Percentiles rank a stretch among this genome's conserved stretches.
Conservation (phyloP, 37 sponge, comb jelly and placozoan genomes). For the Theonella swinhoei region DNA sequence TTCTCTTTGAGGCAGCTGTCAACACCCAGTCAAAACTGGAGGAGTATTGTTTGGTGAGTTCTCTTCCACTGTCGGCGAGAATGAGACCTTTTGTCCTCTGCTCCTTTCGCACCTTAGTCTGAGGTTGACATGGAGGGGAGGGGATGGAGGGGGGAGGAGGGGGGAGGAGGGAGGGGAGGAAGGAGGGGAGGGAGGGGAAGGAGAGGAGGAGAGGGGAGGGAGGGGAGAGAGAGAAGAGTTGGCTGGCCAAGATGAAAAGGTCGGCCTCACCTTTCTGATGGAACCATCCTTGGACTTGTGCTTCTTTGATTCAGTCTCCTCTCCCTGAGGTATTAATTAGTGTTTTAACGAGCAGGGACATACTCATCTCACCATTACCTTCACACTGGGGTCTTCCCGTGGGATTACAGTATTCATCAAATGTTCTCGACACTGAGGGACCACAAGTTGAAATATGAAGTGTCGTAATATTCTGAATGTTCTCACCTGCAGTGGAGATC, state of each 20-base stretch:
- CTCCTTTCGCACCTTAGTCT: conserved; percentile 38
- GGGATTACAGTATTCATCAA: conserved; percentile 74
- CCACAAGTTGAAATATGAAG: not conserved
- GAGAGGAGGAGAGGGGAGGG: too few relatives aligned
- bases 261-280: conserved; percentile 67
- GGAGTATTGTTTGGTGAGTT: conserved; percentile 37
- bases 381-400: conserved; percentile 65
- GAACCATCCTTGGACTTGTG: conserved; percentile 45
- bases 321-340: not conserved
- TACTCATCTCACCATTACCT: not conserved
- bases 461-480: not conserved
- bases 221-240: too few relatives aligned
- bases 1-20: conserved; percentile 33
- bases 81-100: conserved; percentile 54
- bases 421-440: conserved; percentile 86
- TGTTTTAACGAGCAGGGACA: not conserved
- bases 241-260: too few relatives aligned
- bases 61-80: conserved; percentile 45
- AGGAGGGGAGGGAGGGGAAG: too few relatives aligned
- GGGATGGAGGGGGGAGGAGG: too few relatives aligned
- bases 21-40: conserved; percentile 21
- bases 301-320: conserved; percentile 32
- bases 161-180: too few relatives aligned
- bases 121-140: too few relatives aligned
- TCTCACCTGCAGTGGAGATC: conserved; percentile 81